Percentiles rank a stretch among this genome's conserved stretches.
phyloP scores from a whole-genome alignment of 2,797 vertebrate genomes.

The Potorous gilbertii region DNA sequence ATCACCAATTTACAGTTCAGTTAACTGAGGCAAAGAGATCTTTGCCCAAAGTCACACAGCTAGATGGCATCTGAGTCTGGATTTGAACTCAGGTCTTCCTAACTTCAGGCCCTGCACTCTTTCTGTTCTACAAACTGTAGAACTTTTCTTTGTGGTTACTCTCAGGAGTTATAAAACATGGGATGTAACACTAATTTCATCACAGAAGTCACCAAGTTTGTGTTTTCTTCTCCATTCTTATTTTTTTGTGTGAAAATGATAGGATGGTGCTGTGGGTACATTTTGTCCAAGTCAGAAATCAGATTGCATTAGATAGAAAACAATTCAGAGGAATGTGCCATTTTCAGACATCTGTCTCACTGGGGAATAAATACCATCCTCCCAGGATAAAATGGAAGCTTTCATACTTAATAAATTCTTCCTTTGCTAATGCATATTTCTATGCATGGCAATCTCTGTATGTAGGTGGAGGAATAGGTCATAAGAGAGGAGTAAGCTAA shows the following conservation, averaged over 20 bases:
- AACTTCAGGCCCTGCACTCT: too few relatives aligned
- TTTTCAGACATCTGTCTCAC: constrained; percentile 43
- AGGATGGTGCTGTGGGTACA: not conserved
- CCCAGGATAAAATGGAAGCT: not conserved
- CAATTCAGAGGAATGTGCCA: not conserved
- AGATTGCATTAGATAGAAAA: constrained; percentile 17
- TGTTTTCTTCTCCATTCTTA: not conserved
- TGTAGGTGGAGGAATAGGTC: not conserved
- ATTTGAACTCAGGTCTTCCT: too few relatives aligned
- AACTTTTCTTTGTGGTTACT: too few relatives aligned
- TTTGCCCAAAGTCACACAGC: too few relatives aligned
- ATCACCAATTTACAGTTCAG: too few relatives aligned
- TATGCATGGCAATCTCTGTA: not conserved
- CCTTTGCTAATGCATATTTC: constrained; percentile 5
- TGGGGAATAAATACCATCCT: not conserved
- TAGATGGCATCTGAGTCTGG: too few relatives aligned
- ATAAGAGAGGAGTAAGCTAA: not conserved
- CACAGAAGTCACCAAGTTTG: not conserved
- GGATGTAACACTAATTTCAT: too few relatives aligned
- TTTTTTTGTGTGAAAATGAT: not conserved
- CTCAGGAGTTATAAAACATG: too few relatives aligned
- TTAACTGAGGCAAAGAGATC: too few relatives aligned
- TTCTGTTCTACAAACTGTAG: too few relatives aligned
- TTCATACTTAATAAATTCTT: not conserved
- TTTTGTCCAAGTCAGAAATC: not conserved